A percentile compares a stretch with the other conserved stretches of the same genome.
Evolutionary conservation across 1,140 invertebrate species (phyloP).

Genomic region (Drosophila bocqueti): DNA sequence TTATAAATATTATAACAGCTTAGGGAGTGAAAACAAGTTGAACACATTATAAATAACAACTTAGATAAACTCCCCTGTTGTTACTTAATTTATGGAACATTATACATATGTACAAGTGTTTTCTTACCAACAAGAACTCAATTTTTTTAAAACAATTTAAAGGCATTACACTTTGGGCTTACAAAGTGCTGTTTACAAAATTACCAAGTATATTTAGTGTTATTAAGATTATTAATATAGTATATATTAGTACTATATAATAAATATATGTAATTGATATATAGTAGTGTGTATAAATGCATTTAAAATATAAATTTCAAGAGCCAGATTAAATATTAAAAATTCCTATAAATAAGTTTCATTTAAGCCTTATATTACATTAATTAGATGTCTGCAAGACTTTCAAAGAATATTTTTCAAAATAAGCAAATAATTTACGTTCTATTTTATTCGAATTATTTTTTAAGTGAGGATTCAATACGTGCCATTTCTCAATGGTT

Average conservation of each 20-base stretch:
- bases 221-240: background rate
- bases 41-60: background rate
- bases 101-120: background rate
- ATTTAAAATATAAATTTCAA: background rate
- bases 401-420: background rate
- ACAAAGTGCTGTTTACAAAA: background rate
- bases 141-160: background rate
- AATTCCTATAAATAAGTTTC: background rate
- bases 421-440: background rate
- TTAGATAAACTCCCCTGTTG: background rate
- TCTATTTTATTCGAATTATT: background rate
- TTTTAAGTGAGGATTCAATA: background rate
- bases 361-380: background rate
- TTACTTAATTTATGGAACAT: background rate
- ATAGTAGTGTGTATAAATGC: too few species aligned
- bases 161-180: background rate
- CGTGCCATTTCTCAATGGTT: background rate
- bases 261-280: background rate
- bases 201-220: background rate
- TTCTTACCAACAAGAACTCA: too few species aligned
- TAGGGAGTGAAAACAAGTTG: background rate
- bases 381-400: too few species aligned
- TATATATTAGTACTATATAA: too few species aligned
- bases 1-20: slow-evolving; percentile 13
- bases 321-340: background rate